phyloP scores from a whole-genome alignment of 2,888 invertebrate genomes.

The Dioctria linearis region DNA sequence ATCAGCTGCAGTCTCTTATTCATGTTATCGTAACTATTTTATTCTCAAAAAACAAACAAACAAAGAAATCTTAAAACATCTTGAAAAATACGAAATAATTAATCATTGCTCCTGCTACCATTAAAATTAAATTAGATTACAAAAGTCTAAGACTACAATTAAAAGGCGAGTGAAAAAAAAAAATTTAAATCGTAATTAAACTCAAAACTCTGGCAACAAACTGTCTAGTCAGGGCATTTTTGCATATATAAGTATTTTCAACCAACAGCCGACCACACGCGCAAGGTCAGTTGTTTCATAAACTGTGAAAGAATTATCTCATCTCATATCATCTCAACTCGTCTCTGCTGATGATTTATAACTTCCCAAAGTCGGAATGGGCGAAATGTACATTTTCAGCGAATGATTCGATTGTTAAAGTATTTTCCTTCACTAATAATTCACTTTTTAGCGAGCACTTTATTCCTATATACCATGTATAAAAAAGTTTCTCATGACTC shows the following conservation, averaged over 20 bases:
- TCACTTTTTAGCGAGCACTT: neutral
- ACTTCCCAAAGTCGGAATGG: neutral
- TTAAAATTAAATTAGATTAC: no score
- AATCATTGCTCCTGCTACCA: no score
- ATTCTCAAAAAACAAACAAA: no score
- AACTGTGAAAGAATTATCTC: neutral
- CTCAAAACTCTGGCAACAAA: neutral
- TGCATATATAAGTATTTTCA: neutral
- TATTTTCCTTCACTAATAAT: neutral
- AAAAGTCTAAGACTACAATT: no score
- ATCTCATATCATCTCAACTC: neutral
- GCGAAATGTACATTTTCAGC: neutral
- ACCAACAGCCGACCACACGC: neutral
- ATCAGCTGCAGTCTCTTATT: no score
- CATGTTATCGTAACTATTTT: no score
- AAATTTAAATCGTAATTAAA: neutral
- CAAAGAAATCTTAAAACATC: no score
- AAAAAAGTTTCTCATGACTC: neutral
- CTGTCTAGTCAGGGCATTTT: neutral
- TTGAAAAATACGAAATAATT: no score
- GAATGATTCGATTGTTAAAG: neutral
- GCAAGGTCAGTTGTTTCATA: constrained; percentile 7
- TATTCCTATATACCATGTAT: neutral
- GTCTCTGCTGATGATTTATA: neutral
- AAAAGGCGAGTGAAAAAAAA: no score